Evolutionary conservation across 2,113 vertebrate genomes (phyloP).

Genomic region (Tupaia tana): DNA sequence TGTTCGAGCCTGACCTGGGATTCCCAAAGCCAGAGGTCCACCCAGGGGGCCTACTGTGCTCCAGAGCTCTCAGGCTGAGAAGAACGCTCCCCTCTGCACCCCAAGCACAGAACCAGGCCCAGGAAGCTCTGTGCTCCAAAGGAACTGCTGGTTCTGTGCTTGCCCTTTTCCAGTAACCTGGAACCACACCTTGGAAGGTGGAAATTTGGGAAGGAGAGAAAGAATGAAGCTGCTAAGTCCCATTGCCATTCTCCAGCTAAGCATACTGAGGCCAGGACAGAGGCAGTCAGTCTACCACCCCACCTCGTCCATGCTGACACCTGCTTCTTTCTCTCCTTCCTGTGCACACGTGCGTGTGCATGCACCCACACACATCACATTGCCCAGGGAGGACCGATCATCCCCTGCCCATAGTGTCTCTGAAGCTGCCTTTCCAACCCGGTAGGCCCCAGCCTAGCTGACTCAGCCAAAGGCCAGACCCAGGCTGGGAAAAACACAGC

Average conservation of each 20-base stretch:
- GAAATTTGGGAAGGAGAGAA: background rate
- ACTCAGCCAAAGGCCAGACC: constrained; percentile 23
- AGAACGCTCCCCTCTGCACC: background rate
- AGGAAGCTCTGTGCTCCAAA: background rate
- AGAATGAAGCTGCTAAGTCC: background rate
- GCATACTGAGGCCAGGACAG: background rate
- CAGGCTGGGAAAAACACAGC: constrained; percentile 28
- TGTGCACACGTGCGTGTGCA: too few species aligned
- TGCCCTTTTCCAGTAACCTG: background rate
- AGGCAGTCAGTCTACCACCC: background rate
- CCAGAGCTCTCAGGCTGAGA: background rate
- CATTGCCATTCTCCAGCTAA: background rate
- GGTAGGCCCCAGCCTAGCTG: background rate
- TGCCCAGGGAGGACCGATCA: background rate
- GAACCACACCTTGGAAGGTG: background rate
- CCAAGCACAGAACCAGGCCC: background rate
- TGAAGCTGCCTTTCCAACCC: constrained; percentile 26
- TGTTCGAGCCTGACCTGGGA: background rate
- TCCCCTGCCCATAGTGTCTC: background rate
- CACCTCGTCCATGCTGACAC: background rate
- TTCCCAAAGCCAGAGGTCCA: background rate
- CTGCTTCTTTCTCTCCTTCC: background rate
- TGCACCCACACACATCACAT: too few species aligned
- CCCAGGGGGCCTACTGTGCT: background rate
- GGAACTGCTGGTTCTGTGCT: background rate